Evolutionary conservation across 2,797 vertebrate species (phyloP).

Genomic region (Enteromius thamalakanensis): DNA sequence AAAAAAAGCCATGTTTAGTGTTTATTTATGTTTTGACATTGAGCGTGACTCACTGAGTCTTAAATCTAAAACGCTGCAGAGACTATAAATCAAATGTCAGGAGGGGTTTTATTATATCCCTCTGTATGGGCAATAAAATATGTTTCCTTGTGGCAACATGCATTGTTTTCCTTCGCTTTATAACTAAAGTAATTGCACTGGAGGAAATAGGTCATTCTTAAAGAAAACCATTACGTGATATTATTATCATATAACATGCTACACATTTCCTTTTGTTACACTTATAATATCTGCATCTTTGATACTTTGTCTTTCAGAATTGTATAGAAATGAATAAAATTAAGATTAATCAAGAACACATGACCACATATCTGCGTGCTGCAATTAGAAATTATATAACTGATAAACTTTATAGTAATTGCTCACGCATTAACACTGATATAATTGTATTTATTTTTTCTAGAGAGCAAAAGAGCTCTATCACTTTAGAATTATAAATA

Average conservation of each 20-base stretch:
- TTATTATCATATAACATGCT: background rate
- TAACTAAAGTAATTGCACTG: background rate
- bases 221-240: background rate
- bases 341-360: background rate
- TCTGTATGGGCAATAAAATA: background rate
- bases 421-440: background rate
- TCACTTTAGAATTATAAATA: background rate
- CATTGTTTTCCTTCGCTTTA: constrained; percentile 2
- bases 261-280: background rate
- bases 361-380: background rate
- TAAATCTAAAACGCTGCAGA: constrained; percentile 18
- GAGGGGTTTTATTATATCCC: constrained; percentile 6
- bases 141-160: background rate
- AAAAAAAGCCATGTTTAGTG: background rate
- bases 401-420: background rate
- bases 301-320: background rate
- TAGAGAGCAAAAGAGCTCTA: background rate
- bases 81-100: constrained; percentile 11
- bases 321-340: background rate
- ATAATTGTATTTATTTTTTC: background rate
- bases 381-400: background rate
- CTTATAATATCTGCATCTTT: background rate
- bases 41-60: background rate
- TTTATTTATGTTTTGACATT: background rate
- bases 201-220: background rate